Percentiles rank a stretch among this genome's conserved stretches.
phyloP scores from a whole-genome alignment of 2,113 vertebrate genomes.

The Holacanthus passer region DNA sequence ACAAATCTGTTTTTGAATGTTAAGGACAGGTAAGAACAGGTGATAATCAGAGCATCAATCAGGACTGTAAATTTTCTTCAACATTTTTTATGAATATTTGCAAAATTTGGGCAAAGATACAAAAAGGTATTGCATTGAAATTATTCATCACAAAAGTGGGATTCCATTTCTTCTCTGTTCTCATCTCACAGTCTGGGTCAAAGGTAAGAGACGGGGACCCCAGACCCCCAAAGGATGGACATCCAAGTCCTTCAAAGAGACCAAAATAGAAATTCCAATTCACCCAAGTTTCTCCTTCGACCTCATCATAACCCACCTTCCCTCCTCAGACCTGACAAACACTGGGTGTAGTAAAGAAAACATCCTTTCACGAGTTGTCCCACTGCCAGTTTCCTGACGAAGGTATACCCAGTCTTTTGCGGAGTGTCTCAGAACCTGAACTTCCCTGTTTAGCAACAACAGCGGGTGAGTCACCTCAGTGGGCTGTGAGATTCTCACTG shows the following conservation, averaged over 20 bases:
- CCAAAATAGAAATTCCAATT: constrained; percentile 83
- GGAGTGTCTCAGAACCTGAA: constrained; percentile 75
- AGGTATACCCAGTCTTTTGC: constrained; percentile 66
- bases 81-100: neutral
- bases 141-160: constrained; percentile 44
- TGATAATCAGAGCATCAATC: neutral
- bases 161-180: constrained; percentile 69
- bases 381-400: constrained; percentile 85
- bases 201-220: constrained; percentile 71
- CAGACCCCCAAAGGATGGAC: constrained; percentile 56
- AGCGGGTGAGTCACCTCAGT: constrained; percentile 48
- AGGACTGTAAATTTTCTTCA: neutral
- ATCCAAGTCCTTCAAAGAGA: constrained; percentile 70
- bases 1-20: neutral
- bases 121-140: neutral
- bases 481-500: constrained; percentile 32
- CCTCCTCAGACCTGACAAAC: constrained; percentile 74
- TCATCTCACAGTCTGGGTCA: constrained; percentile 65
- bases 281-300: constrained; percentile 45
- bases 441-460: constrained; percentile 85
- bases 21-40: neutral
- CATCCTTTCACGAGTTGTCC: constrained; percentile 83
- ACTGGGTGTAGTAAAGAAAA: constrained; percentile 88
- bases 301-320: constrained; percentile 67
- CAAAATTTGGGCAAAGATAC: neutral